phyloP scores from a whole-genome alignment of 2,113 vertebrate genomes.

The Fregata magnificens region DNA sequence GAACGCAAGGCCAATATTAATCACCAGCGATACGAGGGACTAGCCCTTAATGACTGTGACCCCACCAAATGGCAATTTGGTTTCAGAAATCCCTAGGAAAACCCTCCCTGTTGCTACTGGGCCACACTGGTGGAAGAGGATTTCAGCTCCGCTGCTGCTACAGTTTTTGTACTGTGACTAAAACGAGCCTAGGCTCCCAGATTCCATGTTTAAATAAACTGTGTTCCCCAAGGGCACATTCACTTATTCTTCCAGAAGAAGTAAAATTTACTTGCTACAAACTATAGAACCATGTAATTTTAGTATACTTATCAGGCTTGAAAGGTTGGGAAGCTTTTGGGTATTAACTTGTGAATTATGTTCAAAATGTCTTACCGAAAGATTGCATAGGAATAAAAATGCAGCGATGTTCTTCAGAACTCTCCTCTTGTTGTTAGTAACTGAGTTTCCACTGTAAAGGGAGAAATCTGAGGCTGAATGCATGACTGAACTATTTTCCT shows the following conservation, averaged over 20 bases:
- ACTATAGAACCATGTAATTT: neutral
- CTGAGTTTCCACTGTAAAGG: neutral
- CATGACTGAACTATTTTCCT: neutral
- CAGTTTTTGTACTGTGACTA: neutral
- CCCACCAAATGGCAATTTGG: neutral
- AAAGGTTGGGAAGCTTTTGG: neutral
- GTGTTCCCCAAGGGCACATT: neutral
- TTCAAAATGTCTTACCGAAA: constrained; percentile 74
- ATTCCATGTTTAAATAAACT: neutral
- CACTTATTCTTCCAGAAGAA: neutral
- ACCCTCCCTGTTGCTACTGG: neutral
- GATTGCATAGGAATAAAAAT: constrained; percentile 89
- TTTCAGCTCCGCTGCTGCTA: neutral
- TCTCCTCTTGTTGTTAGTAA: constrained; percentile 73
- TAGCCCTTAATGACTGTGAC: neutral
- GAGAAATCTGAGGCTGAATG: constrained; percentile 61
- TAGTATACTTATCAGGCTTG: neutral
- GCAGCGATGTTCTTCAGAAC: constrained; percentile 88
- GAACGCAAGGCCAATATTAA: constrained; percentile 1
- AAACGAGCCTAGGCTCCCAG: neutral
- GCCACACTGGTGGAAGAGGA: neutral
- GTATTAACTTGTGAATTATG: neutral
- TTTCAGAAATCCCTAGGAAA: neutral
- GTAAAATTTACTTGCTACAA: neutral
- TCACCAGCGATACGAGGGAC: neutral